Conservation (phyloP, 2,113 vertebrate genomes). For the Phaetusa simplex region DNA sequence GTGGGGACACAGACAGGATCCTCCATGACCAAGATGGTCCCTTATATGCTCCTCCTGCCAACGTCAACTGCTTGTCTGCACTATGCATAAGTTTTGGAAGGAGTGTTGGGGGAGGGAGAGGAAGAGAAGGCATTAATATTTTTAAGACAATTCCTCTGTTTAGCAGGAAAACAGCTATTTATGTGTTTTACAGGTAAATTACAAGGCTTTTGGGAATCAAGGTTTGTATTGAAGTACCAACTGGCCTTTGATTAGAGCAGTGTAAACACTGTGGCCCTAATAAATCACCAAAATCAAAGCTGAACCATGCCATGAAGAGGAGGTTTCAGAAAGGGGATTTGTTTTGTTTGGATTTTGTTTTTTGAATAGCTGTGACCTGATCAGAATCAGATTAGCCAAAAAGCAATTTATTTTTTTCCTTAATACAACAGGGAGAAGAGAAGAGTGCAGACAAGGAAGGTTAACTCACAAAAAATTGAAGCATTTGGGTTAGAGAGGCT, state of each 20-base stretch:
- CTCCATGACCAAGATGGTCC: not conserved
- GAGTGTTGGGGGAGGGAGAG: not conserved
- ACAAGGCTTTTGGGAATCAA: not conserved
- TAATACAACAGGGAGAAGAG: not conserved
- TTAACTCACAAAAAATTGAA: not conserved
- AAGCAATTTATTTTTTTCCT: not conserved
- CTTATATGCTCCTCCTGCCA: not conserved
- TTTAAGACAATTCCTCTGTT: not conserved
- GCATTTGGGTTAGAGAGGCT: not conserved
- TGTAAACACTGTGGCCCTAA: not conserved
- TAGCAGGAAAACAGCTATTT: not conserved
- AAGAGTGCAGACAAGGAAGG: not conserved
- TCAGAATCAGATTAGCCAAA: not conserved
- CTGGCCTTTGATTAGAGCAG: not conserved
- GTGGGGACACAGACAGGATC: not conserved
- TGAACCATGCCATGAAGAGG: not conserved
- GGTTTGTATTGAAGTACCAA: not conserved
- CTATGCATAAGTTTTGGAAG: not conserved
- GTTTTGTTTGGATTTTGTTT: not conserved
- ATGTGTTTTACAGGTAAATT: not conserved
- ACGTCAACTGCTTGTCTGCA: not conserved
- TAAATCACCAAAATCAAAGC: constrained; percentile 2
- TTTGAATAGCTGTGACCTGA: not conserved
- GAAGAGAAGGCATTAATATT: not conserved
- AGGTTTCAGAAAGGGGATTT: not conserved